Base-by-base conservation (phyloP, 2,888 invertebrate genomes). In the Nephrotoma flavescens region DNA sequence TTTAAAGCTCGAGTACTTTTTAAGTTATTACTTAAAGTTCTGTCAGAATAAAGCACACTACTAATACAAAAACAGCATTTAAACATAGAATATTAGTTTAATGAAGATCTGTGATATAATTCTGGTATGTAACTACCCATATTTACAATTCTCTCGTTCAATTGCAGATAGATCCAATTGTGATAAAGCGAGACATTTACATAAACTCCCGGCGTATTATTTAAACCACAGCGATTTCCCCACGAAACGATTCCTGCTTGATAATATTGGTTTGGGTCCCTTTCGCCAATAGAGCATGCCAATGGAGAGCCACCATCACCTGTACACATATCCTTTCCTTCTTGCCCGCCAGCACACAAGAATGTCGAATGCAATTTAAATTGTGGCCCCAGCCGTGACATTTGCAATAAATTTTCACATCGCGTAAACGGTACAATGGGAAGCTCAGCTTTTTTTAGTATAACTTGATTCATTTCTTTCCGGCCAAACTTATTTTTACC, bases 251-350 rank as follows among this genome's bases (percentile, higher is more conserved):
- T 94, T 0, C 95, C 95, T 15, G 87, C 86, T 86, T 88, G 88
- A 84, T 87, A 87, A 84, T 88, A 88, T 6, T 86, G 88, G 88
- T 47, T 93, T 93, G 87, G 90, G 1, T 71, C 31, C 9, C 31
- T 71, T 7, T 5, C 71, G 90, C 9, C 0, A 85, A 94, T 90
- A 0, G 95, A 94, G 88, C 96, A 96, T 2, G 95, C 95, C 7
- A 96, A 91, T 0, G 96, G 95, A 47, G 95, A 94, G 1, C 96
- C 96, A 0, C 96, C 96, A 89, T 96, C 96, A 6, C 92, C 94
- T 90, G 93, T 93, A 0, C 96, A 96, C 0, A 95, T 94, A 89
- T 96, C 96, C 88, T 93, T 93, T 12, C 94, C 94, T 0, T 90
- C 88, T 88, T 95, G 94, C 0, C 96, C 96, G 0, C 96, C 96